Evolutionary conservation across 2,113 vertebrate genomes (phyloP).

Genomic region (Orientallactaga bullata): DNA sequence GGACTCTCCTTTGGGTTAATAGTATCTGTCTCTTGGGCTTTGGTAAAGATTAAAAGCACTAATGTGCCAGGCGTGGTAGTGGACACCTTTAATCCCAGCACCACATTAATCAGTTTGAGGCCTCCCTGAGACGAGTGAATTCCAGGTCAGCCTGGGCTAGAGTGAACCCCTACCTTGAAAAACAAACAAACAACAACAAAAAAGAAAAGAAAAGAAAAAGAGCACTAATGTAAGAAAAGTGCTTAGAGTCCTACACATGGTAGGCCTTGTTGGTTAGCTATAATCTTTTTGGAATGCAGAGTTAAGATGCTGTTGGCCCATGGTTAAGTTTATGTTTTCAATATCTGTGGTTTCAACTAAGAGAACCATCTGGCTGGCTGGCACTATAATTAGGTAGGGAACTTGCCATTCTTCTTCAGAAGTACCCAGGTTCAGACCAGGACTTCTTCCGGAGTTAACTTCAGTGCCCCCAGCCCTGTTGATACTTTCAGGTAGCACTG

Average conservation of each 20-base stretch:
- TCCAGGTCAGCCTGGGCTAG: no score
- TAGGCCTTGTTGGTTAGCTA: not conserved
- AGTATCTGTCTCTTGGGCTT: slow-evolving; percentile 5
- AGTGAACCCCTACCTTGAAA: no score
- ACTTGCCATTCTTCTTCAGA: not conserved
- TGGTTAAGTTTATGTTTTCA: slow-evolving; percentile 8
- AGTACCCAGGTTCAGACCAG: not conserved
- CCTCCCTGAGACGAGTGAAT: no score
- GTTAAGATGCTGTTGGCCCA: not conserved
- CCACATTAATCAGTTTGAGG: no score
- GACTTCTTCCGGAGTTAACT: slow-evolving; percentile 29
- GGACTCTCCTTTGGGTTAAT: not conserved
- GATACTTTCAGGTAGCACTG: not conserved
- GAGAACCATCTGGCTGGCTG: slow-evolving; percentile 14
- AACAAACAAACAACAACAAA: no score
- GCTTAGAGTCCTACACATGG: not conserved
- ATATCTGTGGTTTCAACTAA: not conserved
- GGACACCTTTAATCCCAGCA: no score
- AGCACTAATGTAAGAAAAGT: slow-evolving; percentile 42
- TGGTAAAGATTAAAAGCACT: slow-evolving; percentile 6
- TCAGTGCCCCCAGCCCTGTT: not conserved
- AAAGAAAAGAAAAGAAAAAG: not conserved
- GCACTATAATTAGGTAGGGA: not conserved
- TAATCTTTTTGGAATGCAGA: slow-evolving; percentile 24
- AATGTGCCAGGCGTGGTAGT: not conserved